Evolutionary conservation across 1,140 invertebrate species (phyloP), one percentile per base, ranked within the genome.

Genomic region (Coelopa frigida): DNA sequence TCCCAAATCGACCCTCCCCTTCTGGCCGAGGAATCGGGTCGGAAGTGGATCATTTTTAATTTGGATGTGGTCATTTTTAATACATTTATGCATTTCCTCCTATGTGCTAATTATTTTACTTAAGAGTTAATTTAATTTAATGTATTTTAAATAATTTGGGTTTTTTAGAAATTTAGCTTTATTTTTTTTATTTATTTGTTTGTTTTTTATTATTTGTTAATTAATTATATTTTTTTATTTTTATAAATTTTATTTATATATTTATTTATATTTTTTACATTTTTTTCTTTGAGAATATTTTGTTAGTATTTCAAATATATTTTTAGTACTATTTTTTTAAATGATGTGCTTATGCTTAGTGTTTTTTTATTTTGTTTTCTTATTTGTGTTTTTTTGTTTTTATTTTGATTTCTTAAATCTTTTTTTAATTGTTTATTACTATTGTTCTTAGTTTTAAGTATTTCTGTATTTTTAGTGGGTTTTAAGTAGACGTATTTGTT

Each of bases 401-500:
- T 10, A 43, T 12, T 43, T 42, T 23, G 33, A 31, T 44, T 44
- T 31, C 27, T 45, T 37, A 14, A 37, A 2, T 44, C 24, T 44
- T 33, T 36, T 11, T 21, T 20, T 46, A 20, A 21, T 31, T 43
- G 29, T 46, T 18, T 27, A 15, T 15, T 37, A 26, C 18, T 18
- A 38, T 37, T 20, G 20, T 24, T 27, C 23, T 17, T 46, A 26
- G 3, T n/a, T n/a, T n/a, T n/a, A n/a, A n/a, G n/a, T n/a, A n/a
- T n/a, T n/a, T n/a, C n/a, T n/a, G 3, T 36, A 18, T 36, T 36
- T 11, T 36, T 36, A 15, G 21, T 36, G 33, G 15, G 21, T 20
- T 20, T 36, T 36, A 36, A 36, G 12, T 36, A 18, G 17, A 36
- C 17, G 33, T 36, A 20, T 20, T 36, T 36, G 33, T 36, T 36